phyloP scores from a whole-genome alignment of 2,113 vertebrate species.

The Pleuronectes platessa region DNA sequence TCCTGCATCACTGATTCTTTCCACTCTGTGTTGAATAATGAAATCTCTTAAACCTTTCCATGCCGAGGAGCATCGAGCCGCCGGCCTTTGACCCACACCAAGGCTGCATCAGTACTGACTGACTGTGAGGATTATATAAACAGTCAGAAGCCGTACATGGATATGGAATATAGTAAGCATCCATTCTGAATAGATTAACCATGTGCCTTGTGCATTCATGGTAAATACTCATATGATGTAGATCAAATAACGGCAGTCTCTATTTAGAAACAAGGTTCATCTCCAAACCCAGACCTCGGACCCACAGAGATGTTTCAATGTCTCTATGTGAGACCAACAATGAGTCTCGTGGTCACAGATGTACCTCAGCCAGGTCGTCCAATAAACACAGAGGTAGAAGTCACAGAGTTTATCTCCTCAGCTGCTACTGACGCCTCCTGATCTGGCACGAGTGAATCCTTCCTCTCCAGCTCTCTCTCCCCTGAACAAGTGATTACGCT shows the following conservation, averaged over 20 bases:
- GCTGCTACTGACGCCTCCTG: slow-evolving; percentile 31
- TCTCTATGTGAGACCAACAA: background rate
- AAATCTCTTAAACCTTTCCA: background rate
- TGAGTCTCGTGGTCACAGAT: slow-evolving; percentile 7
- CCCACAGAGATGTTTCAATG: background rate
- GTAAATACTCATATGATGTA: background rate
- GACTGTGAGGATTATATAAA: background rate
- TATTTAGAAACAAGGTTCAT: background rate
- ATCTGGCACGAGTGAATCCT: slow-evolving; percentile 15
- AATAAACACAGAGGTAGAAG: slow-evolving; percentile 8
- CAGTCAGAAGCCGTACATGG: background rate
- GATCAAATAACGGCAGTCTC: background rate
- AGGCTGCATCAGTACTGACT: background rate
- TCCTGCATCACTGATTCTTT: no score
- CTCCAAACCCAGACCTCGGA: slow-evolving; percentile 1
- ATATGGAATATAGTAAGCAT: background rate
- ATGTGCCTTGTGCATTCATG: background rate
- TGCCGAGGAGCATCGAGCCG: background rate
- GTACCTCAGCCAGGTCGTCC: background rate
- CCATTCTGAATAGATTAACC: background rate
- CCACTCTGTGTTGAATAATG: background rate
- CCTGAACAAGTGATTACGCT: slow-evolving; percentile 53
- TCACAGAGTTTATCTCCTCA: slow-evolving; percentile 20
- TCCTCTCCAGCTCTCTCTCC: slow-evolving; percentile 42
- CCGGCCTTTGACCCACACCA: background rate